Evolutionary conservation across 2,888 invertebrate species (phyloP), one percentile per base, ranked within the genome.

Genomic region (Isotomurus palustris): DNA sequence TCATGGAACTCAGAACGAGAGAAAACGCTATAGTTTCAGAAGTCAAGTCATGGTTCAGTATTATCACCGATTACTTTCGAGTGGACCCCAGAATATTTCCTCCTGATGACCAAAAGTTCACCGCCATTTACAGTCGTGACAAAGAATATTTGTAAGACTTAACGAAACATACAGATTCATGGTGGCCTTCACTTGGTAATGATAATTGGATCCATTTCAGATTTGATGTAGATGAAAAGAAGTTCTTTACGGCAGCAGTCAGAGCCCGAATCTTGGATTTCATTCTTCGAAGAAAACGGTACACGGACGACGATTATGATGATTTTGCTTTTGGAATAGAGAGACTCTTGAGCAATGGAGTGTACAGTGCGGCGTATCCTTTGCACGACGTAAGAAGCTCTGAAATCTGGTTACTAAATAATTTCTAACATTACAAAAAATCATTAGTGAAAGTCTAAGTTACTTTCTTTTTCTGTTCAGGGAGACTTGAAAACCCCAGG

Each of bases 191-290:
- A n/a, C n/a, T n/a, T n/a, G n/a, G n/a, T 44, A 44, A 22, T 21
- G 22, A 44, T 21, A 6, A 17, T 5, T 40, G 10, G 10, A 14
- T 40, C 6, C 19, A 6, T 17, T n/a, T 40, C 58, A 66, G 66
- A 52, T 71, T 69, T 56, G 67, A 66, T 40, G 83, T 88, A 38
- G 78, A 84, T 50, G 82, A 86, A 29, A 84, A 87, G 8, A 84
- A 86, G 69, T 92, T 94, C 76, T 94, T 95, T 78, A 87, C 87
- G 40, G 84, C 90, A 3, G 85, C 90, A 2, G 85, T 89, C 41
- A 84, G 90, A 58, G 89, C 91, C 12, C 82, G 91, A 62, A 90
- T 95, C 62, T 89, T 94, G 0, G 91, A 94, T 75, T 94, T 92
- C 75, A 91, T 95, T 70, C 78, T 95, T 70, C 88, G 92, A 74